Conservation (phyloP, 2,888 invertebrate species). For the Sarcophaga variegata region DNA sequence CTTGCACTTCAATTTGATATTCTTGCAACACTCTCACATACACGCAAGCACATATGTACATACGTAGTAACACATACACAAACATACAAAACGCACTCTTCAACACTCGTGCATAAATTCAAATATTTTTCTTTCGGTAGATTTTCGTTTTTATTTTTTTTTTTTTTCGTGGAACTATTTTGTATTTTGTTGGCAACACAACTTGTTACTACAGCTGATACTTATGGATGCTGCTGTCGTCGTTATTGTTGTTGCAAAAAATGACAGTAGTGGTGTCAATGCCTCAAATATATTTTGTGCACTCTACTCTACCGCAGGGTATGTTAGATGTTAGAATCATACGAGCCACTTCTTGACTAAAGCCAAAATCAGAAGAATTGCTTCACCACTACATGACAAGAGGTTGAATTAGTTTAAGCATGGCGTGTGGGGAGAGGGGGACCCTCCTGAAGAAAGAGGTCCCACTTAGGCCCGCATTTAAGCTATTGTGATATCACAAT, state of each 20-base stretch:
- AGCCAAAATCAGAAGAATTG: no score
- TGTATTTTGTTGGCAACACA: conserved; percentile 13
- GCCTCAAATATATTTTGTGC: conserved; percentile 54
- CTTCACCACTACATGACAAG: no score
- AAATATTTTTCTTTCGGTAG: no score
- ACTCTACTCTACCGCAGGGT: background rate
- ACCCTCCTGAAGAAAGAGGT: no score
- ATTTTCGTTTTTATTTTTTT: no score
- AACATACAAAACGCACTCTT: conserved; percentile 20
- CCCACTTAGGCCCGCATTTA: no score
- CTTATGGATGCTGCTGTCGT: conserved; percentile 44
- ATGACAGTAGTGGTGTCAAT: conserved; percentile 41
- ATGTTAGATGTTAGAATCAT: background rate
- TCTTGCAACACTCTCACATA: conserved; percentile 26
- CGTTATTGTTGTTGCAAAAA: conserved; percentile 24
- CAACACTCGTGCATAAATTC: background rate
- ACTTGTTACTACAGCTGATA: conserved; percentile 57
- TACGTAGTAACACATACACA: conserved; percentile 1
- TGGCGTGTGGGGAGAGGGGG: no score
- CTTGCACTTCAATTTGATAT: conserved; percentile 60
- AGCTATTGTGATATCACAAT: no score
- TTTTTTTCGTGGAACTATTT: background rate
- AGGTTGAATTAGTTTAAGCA: no score
- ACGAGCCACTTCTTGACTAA: no score
- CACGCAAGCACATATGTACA: background rate